Percentiles rank a stretch among this genome's conserved stretches.
phyloP scores from a whole-genome alignment of 2,888 invertebrate genomes.

The Monoplex corrugatus region DNA sequence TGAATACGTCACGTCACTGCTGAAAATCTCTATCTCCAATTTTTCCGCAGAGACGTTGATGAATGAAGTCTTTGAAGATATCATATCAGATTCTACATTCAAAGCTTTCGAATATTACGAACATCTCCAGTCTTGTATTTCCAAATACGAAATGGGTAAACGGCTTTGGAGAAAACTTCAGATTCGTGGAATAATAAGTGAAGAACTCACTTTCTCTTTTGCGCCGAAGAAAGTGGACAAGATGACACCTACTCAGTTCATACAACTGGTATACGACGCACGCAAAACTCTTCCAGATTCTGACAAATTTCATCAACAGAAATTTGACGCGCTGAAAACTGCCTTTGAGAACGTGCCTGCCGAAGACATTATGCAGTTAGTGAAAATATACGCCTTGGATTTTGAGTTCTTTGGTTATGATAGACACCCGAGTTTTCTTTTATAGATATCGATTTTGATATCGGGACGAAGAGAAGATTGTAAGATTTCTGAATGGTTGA shows the following conservation, averaged over 20 bases:
- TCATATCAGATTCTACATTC: slow-evolving; percentile 45
- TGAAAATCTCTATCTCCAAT: slow-evolving; percentile 45
- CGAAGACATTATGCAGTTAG: slow-evolving; percentile 8
- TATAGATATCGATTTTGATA: background rate
- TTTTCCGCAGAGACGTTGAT: slow-evolving; percentile 36
- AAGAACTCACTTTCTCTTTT: slow-evolving; percentile 42
- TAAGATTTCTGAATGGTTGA: no score
- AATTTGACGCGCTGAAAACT: slow-evolving; percentile 11
- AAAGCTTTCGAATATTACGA: slow-evolving; percentile 43
- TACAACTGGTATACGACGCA: slow-evolving; percentile 17
- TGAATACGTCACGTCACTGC: slow-evolving; percentile 36
- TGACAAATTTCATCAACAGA: slow-evolving; percentile 34
- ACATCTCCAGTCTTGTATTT: slow-evolving; percentile 41
- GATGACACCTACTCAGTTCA: slow-evolving; percentile 34
- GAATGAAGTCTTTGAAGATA: slow-evolving; percentile 36
- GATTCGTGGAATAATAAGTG: slow-evolving; percentile 46
- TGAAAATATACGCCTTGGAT: slow-evolving; percentile 40
- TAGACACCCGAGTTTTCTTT: slow-evolving; percentile 10
- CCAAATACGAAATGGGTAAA: slow-evolving; percentile 38
- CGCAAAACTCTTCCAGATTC: background rate
- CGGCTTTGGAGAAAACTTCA: slow-evolving; percentile 50
- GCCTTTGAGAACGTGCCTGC: slow-evolving; percentile 39
- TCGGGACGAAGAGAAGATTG: no score
- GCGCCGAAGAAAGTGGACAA: background rate
- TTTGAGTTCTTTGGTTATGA: slow-evolving; percentile 51